Percentiles rank a stretch among this genome's conserved stretches.
These are phyloP conservation scores for Penaeus indicus DNA, from an alignment of 1,140 invertebrate species.

Conservation along the genomic window DNA sequence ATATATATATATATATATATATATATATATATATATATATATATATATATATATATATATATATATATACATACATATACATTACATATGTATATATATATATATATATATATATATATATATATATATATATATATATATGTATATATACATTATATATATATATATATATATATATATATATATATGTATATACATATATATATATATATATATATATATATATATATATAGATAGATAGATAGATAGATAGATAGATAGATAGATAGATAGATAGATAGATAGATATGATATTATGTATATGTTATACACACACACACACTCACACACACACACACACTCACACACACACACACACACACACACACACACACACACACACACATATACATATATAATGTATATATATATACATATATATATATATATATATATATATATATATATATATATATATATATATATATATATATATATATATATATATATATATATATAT, in stretches of 20 bases:
- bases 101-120: neutral
- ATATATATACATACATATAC: neutral
- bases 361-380: slow-evolving; percentile 28
- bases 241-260: neutral
- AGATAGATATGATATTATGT: no score
- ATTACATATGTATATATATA: neutral
- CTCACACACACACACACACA: slow-evolving; percentile 19
- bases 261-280: neutral
- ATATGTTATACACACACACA: no score
- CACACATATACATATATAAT: no score
- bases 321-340: slow-evolving; percentile 22
- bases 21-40: no score
- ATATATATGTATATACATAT: neutral
- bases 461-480: slow-evolving; percentile 19
- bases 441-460: slow-evolving; percentile 31
- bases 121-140: slow-evolving; percentile 20
- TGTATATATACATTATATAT: neutral
- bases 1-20: no score
- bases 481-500: neutral
- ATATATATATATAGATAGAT: neutral
- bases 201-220: neutral
- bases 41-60: neutral
- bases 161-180: no score
- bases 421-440: slow-evolving; percentile 25
- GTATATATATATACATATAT: slow-evolving; percentile 20